These are phyloP conservation scores for Diglossa cyanea DNA, from an alignment of 2,797 vertebrate species.

Conservation along the genomic window DNA sequence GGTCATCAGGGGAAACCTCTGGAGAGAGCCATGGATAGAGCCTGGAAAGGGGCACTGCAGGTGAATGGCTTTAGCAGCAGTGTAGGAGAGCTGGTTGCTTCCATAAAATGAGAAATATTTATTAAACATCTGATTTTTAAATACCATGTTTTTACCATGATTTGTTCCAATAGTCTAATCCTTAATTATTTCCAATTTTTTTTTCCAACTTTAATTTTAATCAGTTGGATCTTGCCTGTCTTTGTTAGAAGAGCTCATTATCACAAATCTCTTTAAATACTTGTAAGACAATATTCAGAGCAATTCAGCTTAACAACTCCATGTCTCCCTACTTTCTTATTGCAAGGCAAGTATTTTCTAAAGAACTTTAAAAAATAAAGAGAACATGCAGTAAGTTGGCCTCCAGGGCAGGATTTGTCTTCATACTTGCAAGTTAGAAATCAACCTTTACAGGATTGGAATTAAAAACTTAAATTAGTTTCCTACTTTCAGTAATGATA, in stretches of 20 bases:
- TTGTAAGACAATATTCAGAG: neutral
- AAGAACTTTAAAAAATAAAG: neutral
- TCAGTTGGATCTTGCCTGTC: neutral
- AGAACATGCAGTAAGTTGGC: neutral
- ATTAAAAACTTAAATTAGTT: neutral
- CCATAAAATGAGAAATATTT: neutral
- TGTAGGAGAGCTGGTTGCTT: accelerated
- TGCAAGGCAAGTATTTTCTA: neutral
- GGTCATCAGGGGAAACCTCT: neutral
- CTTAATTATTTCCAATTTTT: neutral
- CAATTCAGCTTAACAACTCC: neutral
- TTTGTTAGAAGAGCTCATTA: neutral
- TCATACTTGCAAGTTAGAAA: neutral
- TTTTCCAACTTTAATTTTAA: neutral
- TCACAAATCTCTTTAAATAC: neutral
- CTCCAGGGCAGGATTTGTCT: slow-evolving; percentile 24
- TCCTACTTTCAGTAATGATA: neutral
- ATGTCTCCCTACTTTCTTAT: neutral
- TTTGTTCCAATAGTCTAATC: neutral
- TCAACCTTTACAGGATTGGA: neutral
- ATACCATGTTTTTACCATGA: accelerated
- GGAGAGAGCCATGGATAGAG: neutral
- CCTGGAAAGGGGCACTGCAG: neutral
- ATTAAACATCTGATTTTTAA: neutral
- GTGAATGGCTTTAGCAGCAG: neutral